Percentiles rank a stretch among this genome's conserved stretches.
Conservation (phyloP, 2,113 vertebrate species). For the Pitta sordida region DNA sequence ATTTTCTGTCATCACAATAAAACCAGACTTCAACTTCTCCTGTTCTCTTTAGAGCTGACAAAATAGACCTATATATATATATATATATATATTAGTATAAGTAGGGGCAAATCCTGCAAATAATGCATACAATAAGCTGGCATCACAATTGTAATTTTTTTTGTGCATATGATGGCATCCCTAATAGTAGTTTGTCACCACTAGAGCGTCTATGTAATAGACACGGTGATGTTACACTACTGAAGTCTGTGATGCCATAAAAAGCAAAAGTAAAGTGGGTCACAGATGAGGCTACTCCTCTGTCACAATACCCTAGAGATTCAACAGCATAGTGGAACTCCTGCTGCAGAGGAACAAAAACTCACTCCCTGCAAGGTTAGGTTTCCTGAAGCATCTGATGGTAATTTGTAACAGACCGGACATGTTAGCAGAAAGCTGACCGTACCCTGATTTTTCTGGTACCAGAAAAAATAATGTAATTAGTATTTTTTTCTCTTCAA, state of each 20-base stretch:
- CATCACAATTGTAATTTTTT: too few relatives aligned
- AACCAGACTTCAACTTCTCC: neutral
- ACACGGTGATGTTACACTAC: neutral
- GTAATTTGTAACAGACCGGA: neutral
- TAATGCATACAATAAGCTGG: neutral
- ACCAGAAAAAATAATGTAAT: neutral
- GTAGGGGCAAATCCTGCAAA: neutral
- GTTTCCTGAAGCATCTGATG: neutral
- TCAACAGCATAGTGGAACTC: neutral
- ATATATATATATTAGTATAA: neutral
- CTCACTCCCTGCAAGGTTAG: neutral
- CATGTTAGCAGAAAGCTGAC: neutral
- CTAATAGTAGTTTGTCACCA: neutral
- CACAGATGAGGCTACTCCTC: neutral
- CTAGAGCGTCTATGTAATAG: neutral
- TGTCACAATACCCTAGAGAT: neutral
- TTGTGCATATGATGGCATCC: neutral
- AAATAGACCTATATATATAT: neutral
- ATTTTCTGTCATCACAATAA: neutral
- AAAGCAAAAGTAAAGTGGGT: neutral
- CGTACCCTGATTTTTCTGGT: neutral
- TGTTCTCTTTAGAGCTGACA: neutral
- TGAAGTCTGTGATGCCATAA: neutral
- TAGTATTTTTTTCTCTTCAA: neutral
- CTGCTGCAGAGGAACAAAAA: neutral